Evolutionary conservation across 2,113 vertebrate species (phyloP).

Genomic region (Petrocephalus zakoni): DNA sequence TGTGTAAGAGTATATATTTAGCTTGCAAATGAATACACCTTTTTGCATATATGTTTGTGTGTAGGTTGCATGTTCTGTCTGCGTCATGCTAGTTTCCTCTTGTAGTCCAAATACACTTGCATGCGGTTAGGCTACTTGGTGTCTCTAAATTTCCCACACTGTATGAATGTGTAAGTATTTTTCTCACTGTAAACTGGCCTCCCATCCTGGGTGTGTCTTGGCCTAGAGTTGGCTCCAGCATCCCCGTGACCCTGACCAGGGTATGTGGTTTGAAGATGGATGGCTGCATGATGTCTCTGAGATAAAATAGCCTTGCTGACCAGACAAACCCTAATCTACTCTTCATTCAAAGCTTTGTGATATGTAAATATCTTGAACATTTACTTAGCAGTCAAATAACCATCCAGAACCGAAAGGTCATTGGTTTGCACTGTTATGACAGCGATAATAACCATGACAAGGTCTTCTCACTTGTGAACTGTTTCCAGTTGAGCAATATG

Average conservation of each 20-base stretch:
- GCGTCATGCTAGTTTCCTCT: not conserved
- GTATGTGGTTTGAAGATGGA: not conserved
- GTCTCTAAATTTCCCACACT: not conserved
- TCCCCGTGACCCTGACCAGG: not conserved
- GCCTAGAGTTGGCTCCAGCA: not conserved
- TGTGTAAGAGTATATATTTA: no score
- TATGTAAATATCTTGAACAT: slow-evolving; percentile 19
- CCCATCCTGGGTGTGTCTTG: not conserved
- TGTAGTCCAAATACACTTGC: not conserved
- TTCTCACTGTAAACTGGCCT: not conserved
- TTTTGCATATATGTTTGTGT: not conserved
- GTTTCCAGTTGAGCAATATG: not conserved
- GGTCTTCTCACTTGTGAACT: not conserved
- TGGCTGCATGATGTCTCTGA: not conserved
- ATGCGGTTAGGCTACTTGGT: not conserved
- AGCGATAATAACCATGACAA: slow-evolving; percentile 11
- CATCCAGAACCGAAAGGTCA: slow-evolving; percentile 14
- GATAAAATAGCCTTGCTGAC: not conserved
- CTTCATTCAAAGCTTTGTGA: not conserved
- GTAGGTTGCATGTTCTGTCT: not conserved
- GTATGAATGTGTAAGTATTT: not conserved
- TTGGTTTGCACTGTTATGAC: not conserved
- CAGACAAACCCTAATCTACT: not conserved
- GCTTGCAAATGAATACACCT: no score
- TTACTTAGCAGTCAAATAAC: slow-evolving; percentile 16